Base-by-base conservation (phyloP, 2,888 invertebrate genomes). In the Spisula subtruncata region DNA sequence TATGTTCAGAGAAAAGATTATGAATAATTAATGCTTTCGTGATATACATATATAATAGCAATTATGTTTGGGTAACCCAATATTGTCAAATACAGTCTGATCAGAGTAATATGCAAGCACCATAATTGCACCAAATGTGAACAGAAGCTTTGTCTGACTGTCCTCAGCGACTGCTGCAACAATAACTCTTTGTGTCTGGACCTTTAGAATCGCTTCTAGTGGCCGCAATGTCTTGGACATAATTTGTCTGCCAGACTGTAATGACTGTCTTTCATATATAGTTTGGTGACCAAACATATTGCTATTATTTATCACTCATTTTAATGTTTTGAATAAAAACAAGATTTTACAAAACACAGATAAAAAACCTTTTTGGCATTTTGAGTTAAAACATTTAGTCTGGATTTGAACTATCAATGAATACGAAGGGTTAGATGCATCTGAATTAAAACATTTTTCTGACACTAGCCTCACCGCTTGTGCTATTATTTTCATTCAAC, bases 391-490 rank as follows among this genome's bases (percentile, higher is more conserved):
- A 41, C 51, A 8, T 51, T 51, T 51, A 51, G 20, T 25, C n/a
- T 66, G 25, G 6, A 25, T 66, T 25, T 25, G 60, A 66, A 66
- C 25, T 0, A 8, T 25, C 25, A 66, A 66, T 66, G 12, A 66
- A 66, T 66, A 51, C 51, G 1, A 51, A 16, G 60, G n/a, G n/a
- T n/a, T n/a, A n/a, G n/a, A 25, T 25, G 25, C 60, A 10, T 66
- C 60, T 25, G 60, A 66, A 25, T 66, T 66, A 66, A 25, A 66
- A 25, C 60, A 66, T 66, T 66, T 66, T 66, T 66, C n/a, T 66
- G 60, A 66, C 60, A 66, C 60, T n/a, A n/a, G 25, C 60, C n/a
- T 35, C 75, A 75, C 75, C 25, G 75, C 75, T 75, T 75, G 75
- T 75, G 75, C n/a, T 14, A 75, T 75, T 32, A 5, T 16, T 75